phyloP scores from a whole-genome alignment of 2,113 vertebrate genomes.

The Cephalopterus ornatus region DNA sequence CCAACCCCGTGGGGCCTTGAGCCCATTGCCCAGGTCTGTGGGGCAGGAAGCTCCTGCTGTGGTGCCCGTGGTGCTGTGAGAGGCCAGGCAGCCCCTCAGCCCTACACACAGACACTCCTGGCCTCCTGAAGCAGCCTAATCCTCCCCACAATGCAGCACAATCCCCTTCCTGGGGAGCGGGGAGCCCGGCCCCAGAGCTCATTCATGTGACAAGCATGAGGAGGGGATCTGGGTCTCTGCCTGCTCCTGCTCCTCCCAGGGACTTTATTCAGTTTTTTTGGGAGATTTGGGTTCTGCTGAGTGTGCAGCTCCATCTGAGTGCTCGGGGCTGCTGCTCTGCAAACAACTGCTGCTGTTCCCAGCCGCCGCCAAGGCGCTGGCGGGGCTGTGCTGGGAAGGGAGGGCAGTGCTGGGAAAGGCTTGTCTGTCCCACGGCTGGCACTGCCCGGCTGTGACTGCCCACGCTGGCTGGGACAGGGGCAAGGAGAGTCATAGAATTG shows the following conservation, averaged over 20 bases:
- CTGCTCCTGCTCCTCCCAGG: not conserved
- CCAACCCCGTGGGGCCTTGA: accelerated
- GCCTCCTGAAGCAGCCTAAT: not conserved
- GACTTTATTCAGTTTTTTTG: not conserved
- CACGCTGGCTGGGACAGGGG: not conserved
- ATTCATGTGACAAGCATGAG: slow-evolving; percentile 63
- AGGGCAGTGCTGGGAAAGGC: not conserved
- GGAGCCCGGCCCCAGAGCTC: slow-evolving; percentile 21
- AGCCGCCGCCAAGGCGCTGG: accelerated
- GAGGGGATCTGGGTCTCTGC: slow-evolving; percentile 42
- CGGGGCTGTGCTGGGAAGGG: not conserved
- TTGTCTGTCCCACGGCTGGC: not conserved
- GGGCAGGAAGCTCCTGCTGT: accelerated
- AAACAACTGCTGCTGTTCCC: not conserved
- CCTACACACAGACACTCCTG: not conserved
- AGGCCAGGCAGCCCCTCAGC: not conserved
- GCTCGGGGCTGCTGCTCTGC: not conserved
- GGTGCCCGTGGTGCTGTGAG: accelerated
- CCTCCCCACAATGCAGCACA: slow-evolving; percentile 42
- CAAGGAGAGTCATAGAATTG: not conserved
- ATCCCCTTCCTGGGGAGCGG: not conserved
- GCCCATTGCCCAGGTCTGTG: too few species aligned
- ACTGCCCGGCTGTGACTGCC: not conserved
- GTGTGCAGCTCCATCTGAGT: not conserved
- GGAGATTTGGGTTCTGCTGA: slow-evolving; percentile 50